phyloP scores from a whole-genome alignment of 2,888 invertebrate species.

The Gymnoscelis rufifasciata region DNA sequence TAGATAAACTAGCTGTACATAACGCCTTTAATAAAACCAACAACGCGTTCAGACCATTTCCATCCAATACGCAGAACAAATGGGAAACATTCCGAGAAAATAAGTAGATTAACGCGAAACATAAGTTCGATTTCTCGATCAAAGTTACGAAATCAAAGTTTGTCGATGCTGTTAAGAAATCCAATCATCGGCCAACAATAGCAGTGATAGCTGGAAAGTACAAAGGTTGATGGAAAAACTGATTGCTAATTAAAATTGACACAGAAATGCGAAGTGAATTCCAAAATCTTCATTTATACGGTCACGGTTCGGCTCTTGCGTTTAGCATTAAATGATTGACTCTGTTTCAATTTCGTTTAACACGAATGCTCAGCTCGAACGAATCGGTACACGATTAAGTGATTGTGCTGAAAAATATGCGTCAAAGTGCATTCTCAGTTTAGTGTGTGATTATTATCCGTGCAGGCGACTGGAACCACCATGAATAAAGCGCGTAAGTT shows the following conservation, averaged over 20 bases:
- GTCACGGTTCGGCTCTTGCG: constrained; percentile 73
- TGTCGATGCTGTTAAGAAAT: constrained; percentile 60
- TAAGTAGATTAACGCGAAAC: constrained; percentile 39
- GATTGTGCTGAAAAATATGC: constrained; percentile 75
- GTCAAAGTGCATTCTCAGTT: constrained; percentile 55
- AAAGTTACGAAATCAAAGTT: constrained; percentile 52
- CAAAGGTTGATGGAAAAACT: constrained; percentile 70
- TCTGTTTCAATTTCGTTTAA: constrained; percentile 77
- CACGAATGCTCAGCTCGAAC: constrained; percentile 73
- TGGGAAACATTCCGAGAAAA: constrained; percentile 24
- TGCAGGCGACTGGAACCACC: constrained; percentile 52
- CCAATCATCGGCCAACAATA: constrained; percentile 61
- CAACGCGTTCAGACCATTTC: constrained; percentile 13
- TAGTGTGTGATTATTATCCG: constrained; percentile 66
- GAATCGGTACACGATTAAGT: constrained; percentile 74
- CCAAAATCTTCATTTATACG: constrained; percentile 74
- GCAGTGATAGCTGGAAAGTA: constrained; percentile 61
- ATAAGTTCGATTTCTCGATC: constrained; percentile 37
- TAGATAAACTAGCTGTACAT: constrained; percentile 19
- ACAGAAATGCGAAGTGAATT: constrained; percentile 74
- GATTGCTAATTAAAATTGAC: constrained; percentile 78
- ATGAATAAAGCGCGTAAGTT: constrained; percentile 76
- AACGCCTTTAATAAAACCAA: constrained; percentile 16
- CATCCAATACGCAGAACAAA: constrained; percentile 15
- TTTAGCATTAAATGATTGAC: constrained; percentile 77